phyloP scores from a whole-genome alignment of 2,113 vertebrate genomes.

The Petrocephalus zakoni region DNA sequence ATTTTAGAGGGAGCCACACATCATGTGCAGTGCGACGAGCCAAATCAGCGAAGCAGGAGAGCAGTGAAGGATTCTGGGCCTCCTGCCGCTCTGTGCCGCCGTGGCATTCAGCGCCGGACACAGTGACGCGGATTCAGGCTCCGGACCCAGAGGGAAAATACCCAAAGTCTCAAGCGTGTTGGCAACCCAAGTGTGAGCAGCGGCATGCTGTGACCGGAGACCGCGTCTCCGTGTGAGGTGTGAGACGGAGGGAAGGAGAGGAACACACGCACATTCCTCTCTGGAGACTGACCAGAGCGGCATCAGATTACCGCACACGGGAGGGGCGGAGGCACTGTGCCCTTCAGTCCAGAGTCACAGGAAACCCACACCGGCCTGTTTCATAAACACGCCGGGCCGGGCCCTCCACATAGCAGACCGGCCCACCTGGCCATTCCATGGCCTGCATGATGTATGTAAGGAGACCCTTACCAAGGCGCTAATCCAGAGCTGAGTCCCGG shows the following conservation, averaged over 20 bases:
- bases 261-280: slow-evolving; percentile 10
- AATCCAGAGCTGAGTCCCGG: background rate
- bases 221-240: background rate
- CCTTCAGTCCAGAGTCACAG: background rate
- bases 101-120: background rate
- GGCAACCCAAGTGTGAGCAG: background rate
- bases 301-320: slow-evolving; percentile 5
- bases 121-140: background rate
- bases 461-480: background rate
- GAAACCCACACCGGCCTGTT: background rate
- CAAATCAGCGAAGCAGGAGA: background rate
- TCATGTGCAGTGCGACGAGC: background rate
- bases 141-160: background rate
- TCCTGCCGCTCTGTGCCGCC: background rate
- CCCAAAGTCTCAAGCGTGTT: background rate
- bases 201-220: background rate
- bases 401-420: background rate
- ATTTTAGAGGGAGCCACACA: background rate
- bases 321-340: background rate
- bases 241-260: background rate
- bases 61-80: slow-evolving; percentile 5
- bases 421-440: background rate
- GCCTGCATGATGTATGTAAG: background rate
- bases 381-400: background rate
- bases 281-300: background rate